phyloP scores from a whole-genome alignment of 2,113 vertebrate genomes.

The Marcusenius ussheri region DNA sequence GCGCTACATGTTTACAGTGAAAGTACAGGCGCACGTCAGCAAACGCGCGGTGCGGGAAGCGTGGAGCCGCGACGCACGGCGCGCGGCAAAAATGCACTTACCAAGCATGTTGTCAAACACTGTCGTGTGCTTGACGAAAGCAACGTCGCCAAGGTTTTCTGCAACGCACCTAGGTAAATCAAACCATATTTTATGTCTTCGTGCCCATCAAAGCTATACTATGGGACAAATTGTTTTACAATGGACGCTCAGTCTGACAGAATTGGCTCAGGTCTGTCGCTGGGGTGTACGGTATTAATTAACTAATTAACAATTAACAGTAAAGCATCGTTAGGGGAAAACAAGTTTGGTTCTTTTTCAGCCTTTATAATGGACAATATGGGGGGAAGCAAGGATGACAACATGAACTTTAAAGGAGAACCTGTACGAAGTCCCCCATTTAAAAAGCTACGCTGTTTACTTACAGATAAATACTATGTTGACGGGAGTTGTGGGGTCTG shows the following conservation, averaged over 20 bases:
- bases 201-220: background rate
- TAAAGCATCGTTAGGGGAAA: background rate
- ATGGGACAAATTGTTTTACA: background rate
- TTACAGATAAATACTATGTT: background rate
- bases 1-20: background rate
- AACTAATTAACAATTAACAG: background rate
- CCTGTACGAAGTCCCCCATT: background rate
- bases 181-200: background rate
- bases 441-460: background rate
- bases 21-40: slow-evolving; percentile 25
- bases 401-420: background rate
- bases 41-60: background rate
- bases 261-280: background rate
- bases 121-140: slow-evolving; percentile 67
- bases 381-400: background rate
- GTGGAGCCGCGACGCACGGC: background rate
- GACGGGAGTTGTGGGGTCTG: background rate
- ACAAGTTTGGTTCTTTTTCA: background rate
- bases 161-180: slow-evolving; percentile 58
- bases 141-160: slow-evolving; percentile 67
- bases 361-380: background rate
- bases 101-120: slow-evolving; percentile 63
- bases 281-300: background rate
- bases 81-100: slow-evolving; percentile 33
- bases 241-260: background rate